These are phyloP conservation scores for Drosophila orosa DNA, from an alignment of 1,140 invertebrate species.

Conservation along the genomic window DNA sequence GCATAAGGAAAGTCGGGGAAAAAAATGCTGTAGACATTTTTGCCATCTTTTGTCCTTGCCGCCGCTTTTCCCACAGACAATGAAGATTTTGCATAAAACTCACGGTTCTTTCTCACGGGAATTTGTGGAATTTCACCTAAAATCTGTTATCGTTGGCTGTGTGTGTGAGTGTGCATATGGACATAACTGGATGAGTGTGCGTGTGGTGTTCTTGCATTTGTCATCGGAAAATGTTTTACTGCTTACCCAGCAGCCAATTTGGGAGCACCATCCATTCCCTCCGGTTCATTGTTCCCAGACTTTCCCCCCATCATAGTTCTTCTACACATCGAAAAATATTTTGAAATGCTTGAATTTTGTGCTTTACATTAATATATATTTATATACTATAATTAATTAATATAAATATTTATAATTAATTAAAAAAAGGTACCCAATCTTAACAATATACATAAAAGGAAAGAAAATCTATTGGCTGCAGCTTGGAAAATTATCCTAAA, in stretches of 20 bases:
- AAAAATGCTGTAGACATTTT: slow-evolving; percentile 30
- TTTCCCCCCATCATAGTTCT: slow-evolving; percentile 4
- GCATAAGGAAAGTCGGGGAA: neutral
- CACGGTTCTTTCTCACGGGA: slow-evolving; percentile 45
- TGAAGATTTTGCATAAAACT: slow-evolving; percentile 18
- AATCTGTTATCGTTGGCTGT: slow-evolving; percentile 44
- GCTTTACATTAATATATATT: too few species aligned
- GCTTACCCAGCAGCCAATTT: slow-evolving; percentile 69
- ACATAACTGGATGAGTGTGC: slow-evolving; percentile 10
- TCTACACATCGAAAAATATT: neutral
- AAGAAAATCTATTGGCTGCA: neutral
- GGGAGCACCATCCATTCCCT: slow-evolving; percentile 8
- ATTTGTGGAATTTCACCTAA: slow-evolving; percentile 54
- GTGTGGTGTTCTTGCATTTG: slow-evolving; percentile 66
- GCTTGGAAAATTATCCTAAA: neutral
- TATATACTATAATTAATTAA: too few species aligned
- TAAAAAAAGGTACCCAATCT: too few species aligned
- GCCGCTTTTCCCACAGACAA: neutral
- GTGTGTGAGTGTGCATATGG: slow-evolving; percentile 17
- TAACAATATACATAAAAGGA: too few species aligned
- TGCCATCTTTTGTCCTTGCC: slow-evolving; percentile 10
- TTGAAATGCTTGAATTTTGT: neutral
- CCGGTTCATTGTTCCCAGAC: neutral
- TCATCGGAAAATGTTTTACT: slow-evolving; percentile 70
- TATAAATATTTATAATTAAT: neutral